A percentile compares a stretch with the other conserved stretches of the same genome.
Conservation (phyloP, 2,888 invertebrate species). For the Endomychus coccineus region DNA sequence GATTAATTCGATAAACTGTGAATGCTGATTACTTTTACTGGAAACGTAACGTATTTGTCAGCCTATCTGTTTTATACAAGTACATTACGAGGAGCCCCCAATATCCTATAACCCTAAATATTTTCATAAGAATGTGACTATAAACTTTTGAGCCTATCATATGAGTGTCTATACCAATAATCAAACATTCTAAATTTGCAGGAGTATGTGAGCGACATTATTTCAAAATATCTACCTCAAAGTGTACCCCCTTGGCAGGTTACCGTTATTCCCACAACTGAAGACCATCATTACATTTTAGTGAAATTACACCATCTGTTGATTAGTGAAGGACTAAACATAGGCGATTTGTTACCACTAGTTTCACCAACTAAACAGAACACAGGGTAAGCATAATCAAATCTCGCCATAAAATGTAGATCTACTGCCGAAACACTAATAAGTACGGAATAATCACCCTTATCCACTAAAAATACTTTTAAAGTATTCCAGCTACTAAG, state of each 20-base stretch:
- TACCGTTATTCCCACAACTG: constrained; percentile 61
- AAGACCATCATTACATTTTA: constrained; percentile 57
- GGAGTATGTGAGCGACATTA: constrained; percentile 71
- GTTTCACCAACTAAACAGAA: constrained; percentile 37
- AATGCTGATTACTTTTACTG: no score
- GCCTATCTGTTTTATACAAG: no score
- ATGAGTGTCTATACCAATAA: no score
- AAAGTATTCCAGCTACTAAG: no score
- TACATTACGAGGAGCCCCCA: no score
- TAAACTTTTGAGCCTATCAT: no score
- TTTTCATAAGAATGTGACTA: no score
- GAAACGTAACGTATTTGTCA: no score
- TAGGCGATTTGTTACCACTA: constrained; percentile 68
- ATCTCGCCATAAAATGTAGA: constrained; percentile 1
- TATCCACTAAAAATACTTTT: no score
- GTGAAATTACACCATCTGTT: constrained; percentile 70
- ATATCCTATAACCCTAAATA: no score
- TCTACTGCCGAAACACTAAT: not conserved
- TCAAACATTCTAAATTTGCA: constrained; percentile 30
- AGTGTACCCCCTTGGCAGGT: constrained; percentile 77
- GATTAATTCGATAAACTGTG: no score
- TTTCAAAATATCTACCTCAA: constrained; percentile 66
- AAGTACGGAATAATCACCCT: no score
- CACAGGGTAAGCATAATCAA: constrained; percentile 28
- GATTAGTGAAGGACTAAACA: constrained; percentile 63